Evolutionary conservation across 30 jellyfish, hydroid and myxozoan species (phyloP).

Genomic region (Sanderia malayensis): DNA sequence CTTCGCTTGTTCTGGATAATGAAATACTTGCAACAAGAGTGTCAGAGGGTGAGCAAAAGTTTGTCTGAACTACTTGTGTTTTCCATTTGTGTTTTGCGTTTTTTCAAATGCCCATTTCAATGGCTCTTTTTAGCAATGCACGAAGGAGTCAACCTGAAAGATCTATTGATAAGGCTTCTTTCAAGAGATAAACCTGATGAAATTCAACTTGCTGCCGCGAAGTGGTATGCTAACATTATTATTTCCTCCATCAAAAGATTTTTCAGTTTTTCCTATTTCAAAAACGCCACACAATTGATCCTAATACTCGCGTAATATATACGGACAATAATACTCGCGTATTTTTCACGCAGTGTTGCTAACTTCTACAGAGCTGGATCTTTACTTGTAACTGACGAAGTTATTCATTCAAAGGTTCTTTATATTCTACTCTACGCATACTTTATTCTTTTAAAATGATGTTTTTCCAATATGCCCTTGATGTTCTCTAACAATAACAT

Average conservation of each 20-base stretch:
- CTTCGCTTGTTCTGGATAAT: slow-evolving; percentile 74
- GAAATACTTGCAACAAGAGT: slow-evolving; percentile 74
- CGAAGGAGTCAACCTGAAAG: slow-evolving; percentile 29
- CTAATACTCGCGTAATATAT: too few relatives aligned
- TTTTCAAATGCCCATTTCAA: too few relatives aligned
- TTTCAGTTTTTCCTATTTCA: too few relatives aligned
- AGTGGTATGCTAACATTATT: slow-evolving; percentile 45
- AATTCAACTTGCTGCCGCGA: slow-evolving; percentile 84
- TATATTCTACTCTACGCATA: too few relatives aligned
- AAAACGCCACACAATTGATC: too few relatives aligned
- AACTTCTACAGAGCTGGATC: slow-evolving; percentile 64
- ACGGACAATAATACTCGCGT: background rate
- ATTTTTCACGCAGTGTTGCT: slow-evolving; percentile 61
- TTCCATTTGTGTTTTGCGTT: too few relatives aligned
- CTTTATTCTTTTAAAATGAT: too few relatives aligned
- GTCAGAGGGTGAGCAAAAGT: slow-evolving; percentile 54
- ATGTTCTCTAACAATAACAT: too few relatives aligned
- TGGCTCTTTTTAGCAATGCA: background rate
- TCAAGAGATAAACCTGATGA: slow-evolving; percentile 79
- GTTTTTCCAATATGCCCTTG: too few relatives aligned
- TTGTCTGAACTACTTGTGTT: too few relatives aligned
- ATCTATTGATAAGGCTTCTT: slow-evolving; percentile 51
- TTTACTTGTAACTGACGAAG: slow-evolving; percentile 59
- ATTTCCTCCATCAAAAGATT: too few relatives aligned
- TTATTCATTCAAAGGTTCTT: slow-evolving; percentile 59